Base-by-base conservation (phyloP, 2,888 invertebrate species). In the Saturnia pavonia region DNA sequence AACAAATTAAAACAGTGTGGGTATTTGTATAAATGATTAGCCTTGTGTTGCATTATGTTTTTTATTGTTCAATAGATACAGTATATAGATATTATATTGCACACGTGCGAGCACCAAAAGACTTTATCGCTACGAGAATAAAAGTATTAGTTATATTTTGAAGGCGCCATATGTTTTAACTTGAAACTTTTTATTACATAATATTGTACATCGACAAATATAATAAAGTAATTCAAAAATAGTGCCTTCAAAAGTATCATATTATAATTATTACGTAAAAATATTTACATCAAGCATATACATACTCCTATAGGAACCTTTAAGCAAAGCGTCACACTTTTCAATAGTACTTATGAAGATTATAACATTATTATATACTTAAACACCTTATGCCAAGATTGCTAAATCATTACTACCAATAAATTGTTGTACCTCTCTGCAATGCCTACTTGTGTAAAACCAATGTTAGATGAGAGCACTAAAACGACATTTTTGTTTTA, bases 21-120 rank as follows among this genome's bases (percentile, higher is more conserved):
- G 34, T 65, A 40, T 40, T 40, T 8, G 65, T 40, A 11, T 40
- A 65, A 70, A 70, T 68, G 65, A 40, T 40, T 65, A 80, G 74
- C 71, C 79, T 57, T 60, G 60, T 72, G 71, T 78, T 74, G 76
- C 72, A 74, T 73, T 74, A 82, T 72, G 75, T 72, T 74, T 71
- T 86, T 86, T 86, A 86, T 85, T 84, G 68, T 70, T 75, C 57
- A 75, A 77, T 73, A 68, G 71, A 76, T 75, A 80, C 76, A 82
- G 73, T 72, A 75, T 69, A 78, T 69, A 40, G 8, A 8, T 67
- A 75, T 74, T 68, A 60, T 60, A 60, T 60, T 60, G 57, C 57
- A 60, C 27, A 27, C 6, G 14, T 27, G 57, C 57, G 14, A 78
- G 82, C 81, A 82, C 81, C 81, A 70, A 74, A 65, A 72, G 71